phyloP scores from a whole-genome alignment of 2,797 vertebrate species.

The Arrhamphus sclerolepis region DNA sequence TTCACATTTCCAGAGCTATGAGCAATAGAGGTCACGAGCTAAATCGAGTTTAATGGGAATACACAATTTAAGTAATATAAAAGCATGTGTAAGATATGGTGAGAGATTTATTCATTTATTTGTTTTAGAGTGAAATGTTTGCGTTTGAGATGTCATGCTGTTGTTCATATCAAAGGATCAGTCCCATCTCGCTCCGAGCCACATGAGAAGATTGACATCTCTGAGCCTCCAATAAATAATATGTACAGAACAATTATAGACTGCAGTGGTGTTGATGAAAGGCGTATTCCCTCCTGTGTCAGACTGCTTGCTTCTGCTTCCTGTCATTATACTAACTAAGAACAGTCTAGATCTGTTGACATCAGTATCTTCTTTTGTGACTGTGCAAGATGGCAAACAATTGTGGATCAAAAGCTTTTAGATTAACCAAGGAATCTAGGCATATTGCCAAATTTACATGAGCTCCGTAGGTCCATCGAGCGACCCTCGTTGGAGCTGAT shows the following conservation, averaged over 20 bases:
- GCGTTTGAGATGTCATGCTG: conserved; percentile 1
- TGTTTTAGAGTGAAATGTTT: background rate
- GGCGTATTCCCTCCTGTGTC: conserved; percentile 16
- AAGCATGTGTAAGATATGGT: no score
- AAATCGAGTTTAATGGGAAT: no score
- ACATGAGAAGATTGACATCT: conserved; percentile 22
- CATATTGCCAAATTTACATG: no score
- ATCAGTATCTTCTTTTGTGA: conserved; percentile 1
- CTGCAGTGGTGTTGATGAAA: conserved; percentile 26
- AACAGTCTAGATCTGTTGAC: background rate
- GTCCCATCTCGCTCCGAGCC: conserved; percentile 6
- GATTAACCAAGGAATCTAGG: no score
- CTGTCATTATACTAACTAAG: conserved; percentile 1
- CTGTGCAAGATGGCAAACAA: background rate
- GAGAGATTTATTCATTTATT: no score
- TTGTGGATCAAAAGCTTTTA: no score
- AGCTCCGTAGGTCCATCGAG: no score
- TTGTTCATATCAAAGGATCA: conserved; percentile 23
- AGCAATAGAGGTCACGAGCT: no score
- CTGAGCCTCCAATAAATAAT: conserved; percentile 24
- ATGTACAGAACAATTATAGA: conserved; percentile 23
- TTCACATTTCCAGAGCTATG: no score
- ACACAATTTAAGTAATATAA: no score
- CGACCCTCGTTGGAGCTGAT: no score
- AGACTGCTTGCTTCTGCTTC: background rate